Conservation (phyloP, 1,140 invertebrate species). For the Philopotamus ludificatus region DNA sequence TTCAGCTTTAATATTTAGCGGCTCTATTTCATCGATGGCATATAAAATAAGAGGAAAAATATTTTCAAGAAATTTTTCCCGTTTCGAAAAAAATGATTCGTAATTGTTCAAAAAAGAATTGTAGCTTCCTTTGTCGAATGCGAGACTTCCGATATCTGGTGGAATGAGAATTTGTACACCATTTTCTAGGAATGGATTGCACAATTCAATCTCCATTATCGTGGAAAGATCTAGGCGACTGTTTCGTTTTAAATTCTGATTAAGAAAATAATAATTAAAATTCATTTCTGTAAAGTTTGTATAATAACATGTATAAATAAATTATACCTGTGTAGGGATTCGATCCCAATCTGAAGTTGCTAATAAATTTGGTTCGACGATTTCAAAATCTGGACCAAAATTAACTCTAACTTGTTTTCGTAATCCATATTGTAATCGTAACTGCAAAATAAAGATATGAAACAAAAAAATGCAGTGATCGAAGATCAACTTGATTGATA, state of each 20-base stretch:
- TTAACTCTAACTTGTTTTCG: conserved; percentile 67
- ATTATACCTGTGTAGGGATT: conserved; percentile 45
- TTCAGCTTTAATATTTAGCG: no score
- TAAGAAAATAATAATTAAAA: conserved; percentile 48
- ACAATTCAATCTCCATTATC: conserved; percentile 73
- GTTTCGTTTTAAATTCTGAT: conserved; percentile 64
- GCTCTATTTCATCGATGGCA: conserved; percentile 48
- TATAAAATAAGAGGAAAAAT: conserved; percentile 51
- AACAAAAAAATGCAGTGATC: conserved; percentile 3
- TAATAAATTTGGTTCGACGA: conserved; percentile 61
- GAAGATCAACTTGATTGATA: no score
- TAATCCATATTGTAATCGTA: conserved; percentile 67
- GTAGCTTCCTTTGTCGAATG: conserved; percentile 45
- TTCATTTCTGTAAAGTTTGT: conserved; percentile 30
- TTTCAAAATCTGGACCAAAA: conserved; percentile 73
- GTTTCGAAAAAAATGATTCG: conserved; percentile 47
- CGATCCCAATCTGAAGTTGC: conserved; percentile 43
- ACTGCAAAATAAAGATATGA: conserved; percentile 45
- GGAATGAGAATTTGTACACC: conserved; percentile 72
- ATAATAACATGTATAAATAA: background rate
- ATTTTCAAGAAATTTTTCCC: conserved; percentile 47
- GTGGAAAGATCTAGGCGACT: conserved; percentile 62
- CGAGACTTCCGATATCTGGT: conserved; percentile 59
- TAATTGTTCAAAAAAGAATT: conserved; percentile 46
- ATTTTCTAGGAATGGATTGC: conserved; percentile 69